Conservation (phyloP, 2,113 vertebrate species). For the Garra rufa region DNA sequence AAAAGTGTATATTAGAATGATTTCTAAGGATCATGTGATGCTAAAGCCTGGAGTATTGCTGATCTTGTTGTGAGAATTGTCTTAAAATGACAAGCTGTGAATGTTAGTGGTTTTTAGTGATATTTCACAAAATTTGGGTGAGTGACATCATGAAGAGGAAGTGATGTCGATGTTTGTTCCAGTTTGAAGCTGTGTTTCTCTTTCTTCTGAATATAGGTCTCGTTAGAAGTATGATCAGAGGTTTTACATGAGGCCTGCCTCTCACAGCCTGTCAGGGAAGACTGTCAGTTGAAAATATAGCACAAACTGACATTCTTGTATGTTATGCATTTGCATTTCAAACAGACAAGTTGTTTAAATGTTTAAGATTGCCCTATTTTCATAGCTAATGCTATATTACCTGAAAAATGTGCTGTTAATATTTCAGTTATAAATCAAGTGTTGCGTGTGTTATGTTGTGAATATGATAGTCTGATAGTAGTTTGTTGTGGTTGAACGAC, state of each 20-base stretch:
- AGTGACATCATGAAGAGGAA: background rate
- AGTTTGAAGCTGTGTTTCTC: background rate
- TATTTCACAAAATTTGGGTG: background rate
- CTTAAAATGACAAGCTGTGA: background rate
- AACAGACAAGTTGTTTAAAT: background rate
- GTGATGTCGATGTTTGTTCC: background rate
- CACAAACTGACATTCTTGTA: conserved; percentile 16
- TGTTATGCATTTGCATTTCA: conserved; percentile 1
- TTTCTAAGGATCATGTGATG: background rate
- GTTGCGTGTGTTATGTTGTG: background rate
- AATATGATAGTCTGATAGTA: background rate
- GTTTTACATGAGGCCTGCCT: conserved; percentile 29
- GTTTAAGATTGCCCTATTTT: background rate
- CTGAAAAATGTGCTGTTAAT: background rate
- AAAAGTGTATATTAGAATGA: too few species aligned
- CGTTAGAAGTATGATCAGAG: conserved; percentile 39
- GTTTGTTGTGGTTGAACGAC: background rate
- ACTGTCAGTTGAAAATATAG: conserved; percentile 27
- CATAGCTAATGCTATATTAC: background rate
- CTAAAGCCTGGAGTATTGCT: background rate
- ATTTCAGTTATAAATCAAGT: background rate
- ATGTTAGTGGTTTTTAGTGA: background rate
- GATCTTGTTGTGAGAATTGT: background rate
- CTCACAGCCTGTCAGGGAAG: background rate
- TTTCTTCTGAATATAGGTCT: conserved; percentile 39